These are phyloP conservation scores for Gobio occitaniae DNA, from an alignment of 2,797 vertebrate genomes.

Conservation along the genomic window DNA sequence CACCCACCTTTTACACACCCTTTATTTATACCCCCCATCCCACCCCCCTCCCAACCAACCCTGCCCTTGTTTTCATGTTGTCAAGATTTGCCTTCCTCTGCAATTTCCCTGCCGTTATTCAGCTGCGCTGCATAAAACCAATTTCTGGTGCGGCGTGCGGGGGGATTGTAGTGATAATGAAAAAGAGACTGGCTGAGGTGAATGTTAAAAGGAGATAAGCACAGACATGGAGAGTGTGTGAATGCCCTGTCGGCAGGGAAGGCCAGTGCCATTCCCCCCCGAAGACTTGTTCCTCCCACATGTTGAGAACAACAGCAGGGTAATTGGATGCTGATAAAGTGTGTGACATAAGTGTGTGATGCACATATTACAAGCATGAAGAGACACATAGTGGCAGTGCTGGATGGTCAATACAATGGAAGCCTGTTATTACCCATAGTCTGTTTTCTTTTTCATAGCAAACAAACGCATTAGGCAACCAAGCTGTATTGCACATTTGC, in stretches of 20 bases:
- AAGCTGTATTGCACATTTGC: conserved; percentile 5
- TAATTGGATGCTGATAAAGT: conserved; percentile 59
- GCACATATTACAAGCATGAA: conserved; percentile 44
- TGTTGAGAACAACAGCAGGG: conserved; percentile 46
- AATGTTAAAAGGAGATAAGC: conserved; percentile 73
- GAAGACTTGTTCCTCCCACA: conserved; percentile 37
- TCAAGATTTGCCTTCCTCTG: conserved; percentile 54
- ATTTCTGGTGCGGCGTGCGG: conserved; percentile 65
- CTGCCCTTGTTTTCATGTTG: conserved; percentile 63
- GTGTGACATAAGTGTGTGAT: conserved; percentile 44
- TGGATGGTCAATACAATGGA: conserved; percentile 18
- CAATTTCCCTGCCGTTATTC: conserved; percentile 64
- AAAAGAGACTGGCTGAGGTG: conserved; percentile 67
- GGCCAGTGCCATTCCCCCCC: conserved; percentile 33
- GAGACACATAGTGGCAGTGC: conserved; percentile 16
- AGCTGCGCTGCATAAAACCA: conserved; percentile 71
- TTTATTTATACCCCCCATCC: conserved; percentile 43
- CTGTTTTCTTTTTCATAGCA: background rate
- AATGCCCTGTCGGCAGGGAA: conserved; percentile 52
- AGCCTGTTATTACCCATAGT: background rate
- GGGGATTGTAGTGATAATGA: conserved; percentile 72
- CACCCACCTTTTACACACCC: conserved; percentile 14
- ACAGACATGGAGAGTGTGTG: conserved; percentile 54
- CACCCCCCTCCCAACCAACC: conserved; percentile 38
- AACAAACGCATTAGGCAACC: background rate